Evolutionary conservation across 2,797 vertebrate genomes (phyloP).

Genomic region (Artibeus jamaicensis): DNA sequence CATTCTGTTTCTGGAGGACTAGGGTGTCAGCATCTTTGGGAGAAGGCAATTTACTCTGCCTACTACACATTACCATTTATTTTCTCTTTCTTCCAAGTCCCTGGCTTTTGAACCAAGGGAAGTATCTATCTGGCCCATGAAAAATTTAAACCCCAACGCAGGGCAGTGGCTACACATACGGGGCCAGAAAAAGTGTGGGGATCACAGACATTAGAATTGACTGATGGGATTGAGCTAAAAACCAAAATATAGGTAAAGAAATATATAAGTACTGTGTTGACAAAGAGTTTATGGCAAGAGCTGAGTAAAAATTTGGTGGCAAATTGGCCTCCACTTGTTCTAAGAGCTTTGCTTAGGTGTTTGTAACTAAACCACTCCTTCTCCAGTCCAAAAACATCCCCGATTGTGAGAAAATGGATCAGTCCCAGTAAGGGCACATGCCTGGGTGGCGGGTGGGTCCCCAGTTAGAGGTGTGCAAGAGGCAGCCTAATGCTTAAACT

Average conservation of each 20-base stretch:
- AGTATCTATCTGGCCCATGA: background rate
- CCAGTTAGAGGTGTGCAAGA: background rate
- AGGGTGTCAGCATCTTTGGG: background rate
- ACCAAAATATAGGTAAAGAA: background rate
- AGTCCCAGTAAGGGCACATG: background rate
- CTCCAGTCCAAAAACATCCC: background rate
- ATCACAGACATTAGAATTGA: background rate
- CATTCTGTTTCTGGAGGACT: background rate
- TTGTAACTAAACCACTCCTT: background rate
- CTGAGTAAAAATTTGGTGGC: background rate
- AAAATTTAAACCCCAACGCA: background rate
- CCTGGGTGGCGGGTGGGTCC: background rate
- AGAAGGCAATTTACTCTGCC: background rate
- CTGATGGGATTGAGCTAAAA: background rate
- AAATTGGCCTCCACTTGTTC: background rate
- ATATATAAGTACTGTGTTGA: background rate
- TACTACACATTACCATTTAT: background rate
- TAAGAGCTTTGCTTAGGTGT: background rate
- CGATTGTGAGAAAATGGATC: background rate
- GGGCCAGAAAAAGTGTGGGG: background rate
- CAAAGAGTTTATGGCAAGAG: background rate
- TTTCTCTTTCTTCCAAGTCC: background rate
- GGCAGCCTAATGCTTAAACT: background rate
- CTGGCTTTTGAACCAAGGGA: background rate
- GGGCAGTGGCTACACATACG: background rate